Evolutionary conservation across 92 coral and sea anemone genomes (phyloP), one percentile per base, ranked within the genome.

Genomic region (Metridium senile): DNA sequence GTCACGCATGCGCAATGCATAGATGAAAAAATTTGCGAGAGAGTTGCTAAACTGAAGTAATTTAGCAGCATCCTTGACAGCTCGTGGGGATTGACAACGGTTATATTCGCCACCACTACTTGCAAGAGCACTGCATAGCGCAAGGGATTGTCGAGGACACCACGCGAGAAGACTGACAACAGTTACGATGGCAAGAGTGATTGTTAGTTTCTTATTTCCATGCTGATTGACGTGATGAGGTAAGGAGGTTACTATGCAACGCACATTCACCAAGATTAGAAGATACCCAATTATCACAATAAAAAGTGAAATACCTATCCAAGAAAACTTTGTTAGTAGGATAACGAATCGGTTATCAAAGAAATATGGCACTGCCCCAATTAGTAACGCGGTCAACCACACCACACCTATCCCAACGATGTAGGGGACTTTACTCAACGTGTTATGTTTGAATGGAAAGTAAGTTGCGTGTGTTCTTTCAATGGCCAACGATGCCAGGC

Each of bases 381-480:
- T 13, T 9, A 29, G n/a, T 28, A 35, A 18, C 22, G 84, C 66
- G 11, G 35, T 1, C 13, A 58, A 11, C 84, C 84, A 79, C 18
- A 66, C 62, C 25, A 34, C 21, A 53, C 33, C 77, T 45, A 78
- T 34, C n/a, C 71, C 77, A 22, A 27, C 28, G 1, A 71, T 35
- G 56, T 82, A 82, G 49, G 54, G 59, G 34, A 63, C 34, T 11
- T 57, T 31, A 13, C 59, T 27, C 4, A 74, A 2, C 9, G 49
- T 16, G 29, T 81, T 70, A n/a, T 82, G 81, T 51, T 62, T 75
- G 23, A 74, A 26, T 26, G 86, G 86, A 64, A 58, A 74, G 32
- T 47, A 69, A 0, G 75, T 68, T 34, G 86, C 86, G 29, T 56
- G 64, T 51, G 59, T 57, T 66, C 86, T 62, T 26, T 82, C 86